phyloP scores from a whole-genome alignment of 2,797 vertebrate genomes.

The Schizothorax lantsangensis region DNA sequence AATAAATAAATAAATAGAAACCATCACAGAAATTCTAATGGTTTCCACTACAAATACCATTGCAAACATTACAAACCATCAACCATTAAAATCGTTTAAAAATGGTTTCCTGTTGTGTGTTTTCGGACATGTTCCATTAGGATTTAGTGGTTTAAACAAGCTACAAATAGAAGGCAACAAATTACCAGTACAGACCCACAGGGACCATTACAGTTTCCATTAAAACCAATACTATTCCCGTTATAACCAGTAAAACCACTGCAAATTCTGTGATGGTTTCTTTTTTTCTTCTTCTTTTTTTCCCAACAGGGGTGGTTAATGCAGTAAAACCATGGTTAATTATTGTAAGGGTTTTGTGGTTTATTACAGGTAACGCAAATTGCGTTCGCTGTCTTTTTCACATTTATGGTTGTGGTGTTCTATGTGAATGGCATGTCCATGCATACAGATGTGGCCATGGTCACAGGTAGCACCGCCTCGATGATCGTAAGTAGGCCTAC shows the following conservation, averaged over 20 bases:
- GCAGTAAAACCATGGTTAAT: not conserved
- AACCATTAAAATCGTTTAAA: not conserved
- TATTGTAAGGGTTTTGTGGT: not conserved
- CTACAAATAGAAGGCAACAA: not conserved
- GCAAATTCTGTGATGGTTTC: not conserved
- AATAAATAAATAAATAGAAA: not conserved
- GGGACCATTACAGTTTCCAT: not conserved
- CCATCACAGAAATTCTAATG: not conserved
- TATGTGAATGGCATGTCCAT: not conserved
- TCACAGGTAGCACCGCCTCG: not conserved
- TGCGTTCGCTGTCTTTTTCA: constrained; percentile 58
- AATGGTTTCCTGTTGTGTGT: not conserved
- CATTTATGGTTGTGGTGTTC: not conserved
- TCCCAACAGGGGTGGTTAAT: not conserved
- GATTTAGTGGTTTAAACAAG: not conserved
- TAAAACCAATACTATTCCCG: not conserved
- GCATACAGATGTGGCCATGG: not conserved
- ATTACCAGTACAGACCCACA: not conserved
- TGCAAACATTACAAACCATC: not conserved
- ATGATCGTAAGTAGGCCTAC: not conserved
- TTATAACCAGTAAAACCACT: not conserved
- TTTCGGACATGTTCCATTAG: not conserved
- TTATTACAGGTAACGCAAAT: constrained; percentile 71
- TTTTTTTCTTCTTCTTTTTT: not conserved
- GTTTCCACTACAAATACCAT: not conserved